phyloP scores from a whole-genome alignment of 2,113 vertebrate species.

The Gopherus evgoodei region DNA sequence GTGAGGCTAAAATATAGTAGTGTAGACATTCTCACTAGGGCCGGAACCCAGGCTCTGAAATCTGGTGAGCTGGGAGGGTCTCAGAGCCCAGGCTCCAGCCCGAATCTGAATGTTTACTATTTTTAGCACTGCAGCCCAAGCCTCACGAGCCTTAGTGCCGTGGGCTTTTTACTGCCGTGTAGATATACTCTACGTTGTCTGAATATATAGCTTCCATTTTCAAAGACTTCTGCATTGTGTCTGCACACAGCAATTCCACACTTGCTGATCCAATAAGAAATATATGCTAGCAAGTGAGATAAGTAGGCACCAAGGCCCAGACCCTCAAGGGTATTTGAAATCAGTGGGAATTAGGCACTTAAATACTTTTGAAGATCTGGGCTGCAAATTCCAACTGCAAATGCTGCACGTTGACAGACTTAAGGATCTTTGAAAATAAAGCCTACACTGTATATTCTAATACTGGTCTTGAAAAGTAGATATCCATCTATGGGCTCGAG shows the following conservation, averaged over 20 bases:
- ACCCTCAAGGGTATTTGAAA: neutral
- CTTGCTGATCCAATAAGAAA: neutral
- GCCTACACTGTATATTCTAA: neutral
- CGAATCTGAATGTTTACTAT: neutral
- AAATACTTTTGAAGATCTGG: neutral
- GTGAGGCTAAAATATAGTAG: neutral
- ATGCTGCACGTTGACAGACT: constrained; percentile 2
- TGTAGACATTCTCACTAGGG: neutral
- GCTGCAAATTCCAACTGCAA: neutral
- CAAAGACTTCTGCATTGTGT: neutral
- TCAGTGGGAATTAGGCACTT: neutral
- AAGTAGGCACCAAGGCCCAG: neutral
- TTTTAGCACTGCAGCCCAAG: neutral
- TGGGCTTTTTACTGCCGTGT: neutral
- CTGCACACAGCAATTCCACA: neutral
- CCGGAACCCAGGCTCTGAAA: neutral
- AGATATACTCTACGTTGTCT: neutral
- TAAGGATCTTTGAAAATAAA: neutral
- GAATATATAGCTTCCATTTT: neutral
- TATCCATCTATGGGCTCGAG: neutral
- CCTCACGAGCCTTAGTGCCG: neutral
- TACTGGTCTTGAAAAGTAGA: neutral
- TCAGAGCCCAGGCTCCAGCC: neutral
- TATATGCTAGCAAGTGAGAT: neutral
- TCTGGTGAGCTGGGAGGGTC: neutral